Evolutionary conservation across 1,140 invertebrate genomes (phyloP), one percentile per base, ranked within the genome.

Genomic region (Gonioctena quinquepunctata): DNA sequence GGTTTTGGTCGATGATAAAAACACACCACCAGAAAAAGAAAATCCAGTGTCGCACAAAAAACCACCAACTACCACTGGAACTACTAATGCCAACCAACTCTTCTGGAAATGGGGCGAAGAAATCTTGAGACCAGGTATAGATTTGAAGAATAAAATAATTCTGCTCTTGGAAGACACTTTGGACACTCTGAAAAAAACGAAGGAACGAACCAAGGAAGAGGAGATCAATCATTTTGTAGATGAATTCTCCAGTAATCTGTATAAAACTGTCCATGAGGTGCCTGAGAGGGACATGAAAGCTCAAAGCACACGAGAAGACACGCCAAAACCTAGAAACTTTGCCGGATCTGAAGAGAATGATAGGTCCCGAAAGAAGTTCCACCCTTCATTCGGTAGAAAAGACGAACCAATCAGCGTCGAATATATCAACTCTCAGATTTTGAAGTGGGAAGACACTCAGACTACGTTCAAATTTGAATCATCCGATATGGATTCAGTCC

Each of bases 91-190:
- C 11, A 70, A 56, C 13, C 73, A 72, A 22, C 42, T 63, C 49
- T 27, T 78, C 11, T 77, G 73, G 72, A 77, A 71, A 65, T 78
- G 77, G 77, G 74, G 77, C n/a, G 77, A 70, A 26, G 77, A 78
- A 18, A 64, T 78, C 21, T 26, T 78, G 6, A 74, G 54, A 27
- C 72, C 77, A 2, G 77, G 77, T 5, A 66, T 70, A 27, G 77
- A 78, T 48, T 54, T 78, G n/a, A 78, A 78, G 28, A 76, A 78
- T 26, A 73, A 75, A 69, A 70, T 78, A 2, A 48, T 72, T 4
- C 13, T 57, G 4, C 26, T 76, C 5, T 26, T 76, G n/a, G 75
- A 76, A 27, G 70, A 70, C 6, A 73, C 72, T n/a, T 57, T 74
- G 27, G 42, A 69, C 2, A 66, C 62, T 23, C 48, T 73, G 60